phyloP scores from a whole-genome alignment of 2,888 invertebrate species.

The Drosophila trichaetosa region DNA sequence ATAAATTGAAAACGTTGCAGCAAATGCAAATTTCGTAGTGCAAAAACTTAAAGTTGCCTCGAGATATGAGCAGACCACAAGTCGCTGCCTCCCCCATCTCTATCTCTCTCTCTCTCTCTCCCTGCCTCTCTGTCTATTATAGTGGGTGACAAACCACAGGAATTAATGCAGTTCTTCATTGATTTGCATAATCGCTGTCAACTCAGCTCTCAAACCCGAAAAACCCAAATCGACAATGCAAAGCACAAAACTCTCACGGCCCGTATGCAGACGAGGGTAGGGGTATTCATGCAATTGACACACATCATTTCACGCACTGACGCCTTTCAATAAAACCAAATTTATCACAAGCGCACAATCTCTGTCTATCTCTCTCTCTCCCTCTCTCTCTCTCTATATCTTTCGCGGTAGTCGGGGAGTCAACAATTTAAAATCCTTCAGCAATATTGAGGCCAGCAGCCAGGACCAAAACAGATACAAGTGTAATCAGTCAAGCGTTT shows the following conservation, averaged over 20 bases:
- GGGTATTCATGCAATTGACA: conserved; percentile 85
- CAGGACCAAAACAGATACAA: conserved; percentile 73
- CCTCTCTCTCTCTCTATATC: background rate
- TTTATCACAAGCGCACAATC: conserved; percentile 80
- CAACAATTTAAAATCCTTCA: conserved; percentile 77
- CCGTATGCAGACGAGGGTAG: conserved; percentile 6
- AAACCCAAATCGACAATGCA: conserved; percentile 50
- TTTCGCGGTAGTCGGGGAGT: conserved; percentile 49
- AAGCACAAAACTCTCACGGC: conserved; percentile 57
- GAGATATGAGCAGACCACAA: conserved; percentile 23
- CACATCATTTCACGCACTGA: conserved; percentile 86
- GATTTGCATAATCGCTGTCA: conserved; percentile 82
- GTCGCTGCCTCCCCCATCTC: background rate
- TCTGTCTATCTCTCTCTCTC: background rate
- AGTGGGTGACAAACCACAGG: conserved; percentile 24
- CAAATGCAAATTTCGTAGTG: conserved; percentile 61
- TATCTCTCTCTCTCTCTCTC: background rate
- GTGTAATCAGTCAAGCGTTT: conserved; percentile 83
- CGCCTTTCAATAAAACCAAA: conserved; percentile 85
- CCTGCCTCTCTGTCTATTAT: background rate
- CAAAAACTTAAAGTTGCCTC: conserved; percentile 33
- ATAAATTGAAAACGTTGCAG: conserved; percentile 60
- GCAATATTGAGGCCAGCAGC: conserved; percentile 64
- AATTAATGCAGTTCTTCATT: conserved; percentile 69
- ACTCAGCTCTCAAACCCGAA: conserved; percentile 49